Evolutionary conservation across 2,113 vertebrate genomes (phyloP).

Genomic region (Lates calcarifer): DNA sequence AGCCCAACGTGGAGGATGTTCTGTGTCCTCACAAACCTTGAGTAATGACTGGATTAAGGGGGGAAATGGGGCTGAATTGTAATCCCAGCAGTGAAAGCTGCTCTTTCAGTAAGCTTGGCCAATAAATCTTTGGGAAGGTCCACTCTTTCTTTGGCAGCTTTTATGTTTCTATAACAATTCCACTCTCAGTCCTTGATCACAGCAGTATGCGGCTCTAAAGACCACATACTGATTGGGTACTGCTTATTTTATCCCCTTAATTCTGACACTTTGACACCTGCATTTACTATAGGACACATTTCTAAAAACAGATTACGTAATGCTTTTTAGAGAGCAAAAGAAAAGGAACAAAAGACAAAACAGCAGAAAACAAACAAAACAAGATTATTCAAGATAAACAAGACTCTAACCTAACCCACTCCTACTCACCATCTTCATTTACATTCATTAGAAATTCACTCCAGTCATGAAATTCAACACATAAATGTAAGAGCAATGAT

Average conservation of each 20-base stretch:
- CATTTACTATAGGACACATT: slow-evolving; percentile 5
- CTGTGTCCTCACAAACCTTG: slow-evolving; percentile 61
- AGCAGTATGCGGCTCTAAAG: background rate
- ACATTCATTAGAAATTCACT: slow-evolving; percentile 3
- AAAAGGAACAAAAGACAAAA: background rate
- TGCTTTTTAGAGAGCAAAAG: background rate
- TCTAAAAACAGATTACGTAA: background rate
- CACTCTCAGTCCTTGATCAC: slow-evolving; percentile 37
- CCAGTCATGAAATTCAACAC: background rate
- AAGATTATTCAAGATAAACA: background rate
- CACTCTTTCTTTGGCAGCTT: slow-evolving; percentile 46
- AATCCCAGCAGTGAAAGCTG: slow-evolving; percentile 63
- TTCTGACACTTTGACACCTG: slow-evolving; percentile 38
- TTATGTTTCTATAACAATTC: slow-evolving; percentile 36
- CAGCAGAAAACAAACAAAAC: background rate
- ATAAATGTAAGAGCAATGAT: background rate
- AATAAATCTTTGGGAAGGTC: slow-evolving; percentile 65
- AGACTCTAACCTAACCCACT: background rate
- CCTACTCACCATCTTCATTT: background rate
- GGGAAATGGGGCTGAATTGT: slow-evolving; percentile 64
- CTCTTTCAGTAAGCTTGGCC: slow-evolving; percentile 43
- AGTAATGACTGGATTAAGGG: slow-evolving; percentile 75
- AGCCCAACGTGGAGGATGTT: slow-evolving; percentile 28
- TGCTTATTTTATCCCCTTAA: slow-evolving; percentile 41
- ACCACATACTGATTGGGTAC: background rate